Evolutionary conservation across 1,140 invertebrate species (phyloP).

Genomic region (Neodiprion pinetum): DNA sequence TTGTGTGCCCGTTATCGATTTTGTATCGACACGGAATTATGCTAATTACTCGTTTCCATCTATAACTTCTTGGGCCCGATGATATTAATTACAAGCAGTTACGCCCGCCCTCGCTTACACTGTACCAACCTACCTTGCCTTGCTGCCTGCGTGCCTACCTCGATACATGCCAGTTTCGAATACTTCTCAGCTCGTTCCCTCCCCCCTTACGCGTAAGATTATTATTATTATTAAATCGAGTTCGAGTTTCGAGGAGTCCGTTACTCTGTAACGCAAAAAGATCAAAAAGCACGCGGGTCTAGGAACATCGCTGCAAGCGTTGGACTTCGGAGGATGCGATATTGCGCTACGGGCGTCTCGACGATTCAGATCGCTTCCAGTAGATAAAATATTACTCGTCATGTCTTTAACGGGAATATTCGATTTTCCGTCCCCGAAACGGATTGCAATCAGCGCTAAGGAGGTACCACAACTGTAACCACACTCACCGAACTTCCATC

Average conservation of each 20-base stretch:
- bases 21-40: slow-evolving; percentile 2
- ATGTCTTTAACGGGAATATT: background rate
- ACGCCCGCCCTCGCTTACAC: background rate
- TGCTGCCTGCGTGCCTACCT: too few species aligned
- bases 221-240: background rate
- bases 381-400: background rate
- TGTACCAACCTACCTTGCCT: background rate
- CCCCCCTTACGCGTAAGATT: background rate
- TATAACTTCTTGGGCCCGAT: background rate
- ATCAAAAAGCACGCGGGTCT: too few species aligned
- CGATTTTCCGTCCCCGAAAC: background rate
- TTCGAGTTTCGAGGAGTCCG: slow-evolving; percentile 1
- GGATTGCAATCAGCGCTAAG: too few species aligned
- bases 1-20: background rate
- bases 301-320: too few species aligned
- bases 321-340: too few species aligned
- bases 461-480: too few species aligned
- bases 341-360: too few species aligned
- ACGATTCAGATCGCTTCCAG: too few species aligned
- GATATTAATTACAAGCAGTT: slow-evolving; percentile 4
- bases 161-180: background rate
- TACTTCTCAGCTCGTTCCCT: background rate
- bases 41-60: slow-evolving; percentile 5
- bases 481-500: too few species aligned
- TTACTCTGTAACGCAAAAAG: background rate